Evolutionary conservation across 2,888 invertebrate species (phyloP), one percentile per base, ranked within the genome.

Genomic region (Argyresthia albistria): DNA sequence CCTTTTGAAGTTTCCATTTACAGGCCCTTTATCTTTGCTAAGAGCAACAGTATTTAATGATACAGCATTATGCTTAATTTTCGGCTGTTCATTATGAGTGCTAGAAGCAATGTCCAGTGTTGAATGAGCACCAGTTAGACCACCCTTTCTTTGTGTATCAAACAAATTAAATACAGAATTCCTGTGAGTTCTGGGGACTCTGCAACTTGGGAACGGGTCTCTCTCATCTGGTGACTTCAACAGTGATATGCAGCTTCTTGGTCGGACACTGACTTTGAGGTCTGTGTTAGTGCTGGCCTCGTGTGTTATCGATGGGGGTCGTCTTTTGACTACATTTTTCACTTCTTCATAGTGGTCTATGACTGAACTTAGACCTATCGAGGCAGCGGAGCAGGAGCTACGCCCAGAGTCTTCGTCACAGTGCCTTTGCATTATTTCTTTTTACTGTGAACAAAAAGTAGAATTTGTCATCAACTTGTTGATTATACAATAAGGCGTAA

Each of bases 201-300:
- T 69, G 55, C 75, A 81, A 58, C 81, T 86, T 9, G 84, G 86
- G 43, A 87, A 87, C 43, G 90, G 87, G 42, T 88, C 80, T 59
- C 76, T 78, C 58, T 83, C 84, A 62, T 89, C 87, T 10, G 90
- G 89, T 25, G 88, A 86, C 53, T 76, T 79, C 11, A 81, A 60
- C 1, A 80, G 70, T 36, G 70, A 67, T 12, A 75, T 63, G 55
- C 72, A 76, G 57, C 78, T 82, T 64, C 87, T 66, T 37, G 84
- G 86, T 50, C 74, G 71, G 36, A 64, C 67, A 60, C 83, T 81
- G 14, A 88, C 80, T 70, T 89, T 76, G 46, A 90, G 75, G 59
- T 89, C 89, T 66, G 88, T 88, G 62, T 88, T 89, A 52, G 84
- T 86, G 59, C 78, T 76, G 6, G 79, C 78, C 63, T 88, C 84